Evolutionary conservation across 2,888 invertebrate species (phyloP), one percentile per base, ranked within the genome.

Genomic region (Petrolisthes cinctipes): DNA sequence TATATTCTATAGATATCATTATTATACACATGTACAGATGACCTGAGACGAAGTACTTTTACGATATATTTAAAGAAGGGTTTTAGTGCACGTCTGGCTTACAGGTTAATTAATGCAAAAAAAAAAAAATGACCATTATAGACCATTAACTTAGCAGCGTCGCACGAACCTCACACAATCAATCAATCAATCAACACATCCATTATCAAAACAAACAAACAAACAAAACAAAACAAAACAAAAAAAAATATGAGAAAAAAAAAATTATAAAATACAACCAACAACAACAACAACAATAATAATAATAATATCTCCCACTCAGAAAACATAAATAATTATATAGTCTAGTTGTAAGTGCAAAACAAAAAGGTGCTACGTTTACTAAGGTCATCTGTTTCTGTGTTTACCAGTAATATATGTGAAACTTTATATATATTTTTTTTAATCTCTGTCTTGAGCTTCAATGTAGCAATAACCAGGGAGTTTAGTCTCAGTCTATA

Each of bases 391-490:
- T 81, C 87, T 75, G 66, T 68, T 20, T 81, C 51, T 73, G 87
- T 84, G 84, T 84, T 53, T 86, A 80, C 71, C 23, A 66, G 14
- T 61, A n/a, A 78, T 51, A 78, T 78, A 78, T 78, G 51, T 82
- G 9, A n/a, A 71, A n/a, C 71, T 71, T 71, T 71, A 71, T 71
- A 53, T 85, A 68, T 85, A 82, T 81, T 86, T 82, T 71, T 87
- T 88, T 75, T 71, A n/a, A 71, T 71, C 71, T 71, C 3, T 17
- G 87, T 83, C 87, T 88, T 84, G 81, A 88, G 87, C 87, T 88
- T 87, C 84, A 84, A 37, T 51, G 87, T 84, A 84, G 87, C 87
- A 88, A 84, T 84, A 84, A 81, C 83, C 76, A 75, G 73, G 80
- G 81, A 81, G 66, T 20, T 20, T 56, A 56, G 73, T 79, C 11